Conservation (phyloP, 2,888 invertebrate species). For the Anoplius nigerrimus region DNA sequence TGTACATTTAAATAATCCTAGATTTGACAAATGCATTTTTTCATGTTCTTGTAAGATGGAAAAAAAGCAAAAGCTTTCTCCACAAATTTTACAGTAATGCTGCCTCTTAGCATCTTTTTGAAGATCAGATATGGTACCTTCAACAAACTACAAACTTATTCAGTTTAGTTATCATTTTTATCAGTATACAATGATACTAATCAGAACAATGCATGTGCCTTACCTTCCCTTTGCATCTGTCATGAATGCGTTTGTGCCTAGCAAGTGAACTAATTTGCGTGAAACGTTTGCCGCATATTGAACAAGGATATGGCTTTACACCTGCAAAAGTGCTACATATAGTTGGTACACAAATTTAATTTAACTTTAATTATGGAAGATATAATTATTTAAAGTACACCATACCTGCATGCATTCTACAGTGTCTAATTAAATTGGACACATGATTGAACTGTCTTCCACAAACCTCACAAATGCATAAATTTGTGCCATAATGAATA, state of each 20-base stretch:
- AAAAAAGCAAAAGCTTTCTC: constrained; percentile 67
- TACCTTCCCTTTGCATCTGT: constrained; percentile 41
- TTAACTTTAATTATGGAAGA: neutral
- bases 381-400: neutral
- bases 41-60: constrained; percentile 66
- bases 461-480: constrained; percentile 72
- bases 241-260: constrained; percentile 65
- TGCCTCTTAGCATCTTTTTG: constrained; percentile 58
- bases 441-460: constrained; percentile 73
- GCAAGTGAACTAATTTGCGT: constrained; percentile 67
- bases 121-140: constrained; percentile 22
- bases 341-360: constrained; percentile 4
- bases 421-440: constrained; percentile 72
- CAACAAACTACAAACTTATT: constrained; percentile 35
- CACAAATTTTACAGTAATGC: constrained; percentile 70
- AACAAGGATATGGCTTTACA: constrained; percentile 70
- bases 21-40: constrained; percentile 54
- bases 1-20: constrained; percentile 43
- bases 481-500: constrained; percentile 72
- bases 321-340: constrained; percentile 50
- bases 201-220: constrained; percentile 2
- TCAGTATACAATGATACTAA: too few relatives aligned
- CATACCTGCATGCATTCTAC: constrained; percentile 73
- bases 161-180: constrained; percentile 1
- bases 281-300: constrained; percentile 67